These are phyloP conservation scores for Scaptodrosophila latifasciaeformis DNA, from an alignment of 2,888 invertebrate genomes.

Conservation along the genomic window DNA sequence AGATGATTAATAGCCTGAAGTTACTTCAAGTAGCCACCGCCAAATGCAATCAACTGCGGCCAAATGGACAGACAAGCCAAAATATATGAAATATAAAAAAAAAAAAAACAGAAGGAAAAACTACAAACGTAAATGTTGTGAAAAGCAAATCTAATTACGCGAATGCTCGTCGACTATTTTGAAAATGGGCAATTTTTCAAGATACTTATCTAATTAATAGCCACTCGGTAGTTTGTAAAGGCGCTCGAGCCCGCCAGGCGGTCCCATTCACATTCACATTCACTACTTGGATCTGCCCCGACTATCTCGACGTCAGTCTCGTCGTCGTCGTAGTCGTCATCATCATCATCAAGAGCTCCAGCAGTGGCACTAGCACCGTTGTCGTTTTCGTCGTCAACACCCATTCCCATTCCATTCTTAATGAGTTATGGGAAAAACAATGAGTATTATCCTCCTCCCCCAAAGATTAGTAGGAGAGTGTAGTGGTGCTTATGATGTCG, in stretches of 20 bases:
- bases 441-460: no score
- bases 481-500: neutral
- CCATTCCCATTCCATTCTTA: slow-evolving; percentile 38
- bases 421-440: slow-evolving; percentile 62
- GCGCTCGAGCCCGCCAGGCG: slow-evolving; percentile 16
- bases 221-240: slow-evolving; percentile 39
- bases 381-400: neutral
- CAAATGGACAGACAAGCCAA: slow-evolving; percentile 19
- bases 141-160: slow-evolving; percentile 75
- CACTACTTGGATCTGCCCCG: no score
- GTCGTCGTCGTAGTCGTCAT: no score
- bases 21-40: slow-evolving; percentile 62
- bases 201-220: slow-evolving; percentile 75
- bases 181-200: slow-evolving; percentile 75
- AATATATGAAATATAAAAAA: neutral
- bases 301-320: no score
- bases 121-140: slow-evolving; percentile 66
- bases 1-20: slow-evolving; percentile 59
- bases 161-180: slow-evolving; percentile 72
- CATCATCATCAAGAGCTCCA: no score
- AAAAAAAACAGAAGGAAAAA: slow-evolving; percentile 5
- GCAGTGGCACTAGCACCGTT: no score
- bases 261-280: slow-evolving; percentile 21
- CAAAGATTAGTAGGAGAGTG: no score
- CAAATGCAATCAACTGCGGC: slow-evolving; percentile 60